Base-by-base conservation (phyloP, 2,888 invertebrate species). In the Phaonia tiefii region DNA sequence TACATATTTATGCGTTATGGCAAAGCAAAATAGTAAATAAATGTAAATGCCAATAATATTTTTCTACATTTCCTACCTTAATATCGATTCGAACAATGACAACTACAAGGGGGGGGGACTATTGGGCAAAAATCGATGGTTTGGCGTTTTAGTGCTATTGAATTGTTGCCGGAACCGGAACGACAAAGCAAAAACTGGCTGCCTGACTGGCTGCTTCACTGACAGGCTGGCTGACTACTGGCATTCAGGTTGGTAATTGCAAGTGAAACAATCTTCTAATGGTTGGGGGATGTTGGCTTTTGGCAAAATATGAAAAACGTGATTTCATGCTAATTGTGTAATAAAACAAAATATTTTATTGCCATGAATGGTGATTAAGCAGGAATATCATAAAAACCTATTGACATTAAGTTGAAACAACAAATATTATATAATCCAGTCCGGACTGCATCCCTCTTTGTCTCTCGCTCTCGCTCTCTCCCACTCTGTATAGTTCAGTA, bases 301-400 rank as follows among this genome's bases (percentile, higher is more conserved):
- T 20, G 63, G 56, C 26, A 49, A 67, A 69, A 63, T 56, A 67
- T 51, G 58, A 71, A 78, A 83, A 85, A 87, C 86, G 86, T 87
- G 87, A 86, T 88, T 88, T 86, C 83, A 84, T 85, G 85, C 83
- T 88, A 88, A 88, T 87, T 86, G 80, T 84, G 84, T 83, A 84
- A 82, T 83, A 85, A 84, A 83, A 83, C 58, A 71, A 66, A 70
- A 70, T 70, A 74, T 76, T 80, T 79, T 75, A 77, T 78, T 74
- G 73, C 67, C 78, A 63, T 69, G 22, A 69, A 49, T 54, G 78
- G 73, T 77, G 77, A 75, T 83, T 78, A 82, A 67, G 49, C 65
- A 10, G 56, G 67, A 44, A 39, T 37, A 31, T 58, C 58, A 73
- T 67, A 49, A 56, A 54, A 73, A 25, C 25, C 20, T 49, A 63